Evolutionary conservation across 1,140 invertebrate genomes (phyloP).

Genomic region (Caenorhabditis elegans): DNA sequence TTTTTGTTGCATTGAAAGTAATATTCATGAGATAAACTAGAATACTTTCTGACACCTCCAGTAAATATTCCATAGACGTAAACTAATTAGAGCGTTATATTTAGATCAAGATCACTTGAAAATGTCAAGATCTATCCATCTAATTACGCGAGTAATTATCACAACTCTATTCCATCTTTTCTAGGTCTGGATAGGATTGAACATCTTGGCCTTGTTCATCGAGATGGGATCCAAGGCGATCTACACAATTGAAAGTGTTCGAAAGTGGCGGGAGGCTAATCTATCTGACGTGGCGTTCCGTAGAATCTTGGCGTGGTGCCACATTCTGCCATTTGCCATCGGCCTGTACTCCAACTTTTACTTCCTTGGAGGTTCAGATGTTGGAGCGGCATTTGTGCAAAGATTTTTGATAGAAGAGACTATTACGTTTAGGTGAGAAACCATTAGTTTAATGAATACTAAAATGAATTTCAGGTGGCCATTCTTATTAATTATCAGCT

Average conservation of each 20-base stretch:
- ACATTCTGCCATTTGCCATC: constrained; percentile 65
- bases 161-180: neutral
- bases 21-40: too few relatives aligned
- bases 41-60: too few relatives aligned
- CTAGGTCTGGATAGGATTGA: constrained; percentile 62
- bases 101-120: too few relatives aligned
- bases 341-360: constrained; percentile 66
- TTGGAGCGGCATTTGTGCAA: constrained; percentile 62
- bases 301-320: constrained; percentile 53
- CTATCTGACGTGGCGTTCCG: constrained; percentile 59
- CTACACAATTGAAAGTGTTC: constrained; percentile 55
- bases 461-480: constrained; percentile 48
- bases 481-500: constrained; percentile 60
- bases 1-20: too few relatives aligned
- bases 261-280: constrained; percentile 50
- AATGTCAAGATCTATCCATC: too few relatives aligned
- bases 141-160: too few relatives aligned
- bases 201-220: constrained; percentile 63
- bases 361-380: constrained; percentile 61
- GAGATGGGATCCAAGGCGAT: constrained; percentile 59
- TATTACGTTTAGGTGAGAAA: constrained; percentile 55
- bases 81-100: too few relatives aligned
- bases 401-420: constrained; percentile 65
- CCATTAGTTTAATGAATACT: too few relatives aligned
- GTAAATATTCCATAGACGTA: too few relatives aligned